A percentile compares a stretch with the other conserved stretches of the same genome.
These are phyloP conservation scores for Acrocephalus kingi DNA, from an alignment of 2,113 vertebrate genomes.

Conservation along the genomic window DNA sequence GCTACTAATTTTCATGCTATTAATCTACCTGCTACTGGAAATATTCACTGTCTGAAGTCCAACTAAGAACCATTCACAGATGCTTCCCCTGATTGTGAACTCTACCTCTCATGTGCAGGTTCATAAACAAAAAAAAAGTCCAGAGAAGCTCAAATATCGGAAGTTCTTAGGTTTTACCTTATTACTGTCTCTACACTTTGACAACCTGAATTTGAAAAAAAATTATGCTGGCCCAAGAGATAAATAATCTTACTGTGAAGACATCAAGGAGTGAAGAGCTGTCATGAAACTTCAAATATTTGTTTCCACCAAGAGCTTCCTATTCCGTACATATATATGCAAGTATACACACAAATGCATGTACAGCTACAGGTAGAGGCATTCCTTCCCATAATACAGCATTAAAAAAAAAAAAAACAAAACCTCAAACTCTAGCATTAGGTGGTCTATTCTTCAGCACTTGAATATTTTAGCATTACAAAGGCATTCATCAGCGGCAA, in stretches of 20 bases:
- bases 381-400: background rate
- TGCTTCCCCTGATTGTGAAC: background rate
- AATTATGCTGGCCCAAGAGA: background rate
- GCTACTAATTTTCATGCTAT: background rate
- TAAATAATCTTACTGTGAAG: background rate
- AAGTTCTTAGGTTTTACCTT: background rate
- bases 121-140: background rate
- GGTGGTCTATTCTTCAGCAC: background rate
- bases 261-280: background rate
- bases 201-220: background rate
- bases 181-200: background rate
- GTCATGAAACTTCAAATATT: background rate
- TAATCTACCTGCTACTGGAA: background rate
- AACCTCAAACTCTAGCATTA: background rate
- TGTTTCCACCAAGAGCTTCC: background rate
- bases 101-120: fast-evolving
- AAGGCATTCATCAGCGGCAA: background rate
- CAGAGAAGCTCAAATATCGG: background rate
- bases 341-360: background rate
- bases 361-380: no score
- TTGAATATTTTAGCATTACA: background rate
- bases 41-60: background rate
- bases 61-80: background rate
- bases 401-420: no score
- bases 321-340: background rate